phyloP scores from a whole-genome alignment of 2,113 vertebrate genomes.

The Tyto alba region DNA sequence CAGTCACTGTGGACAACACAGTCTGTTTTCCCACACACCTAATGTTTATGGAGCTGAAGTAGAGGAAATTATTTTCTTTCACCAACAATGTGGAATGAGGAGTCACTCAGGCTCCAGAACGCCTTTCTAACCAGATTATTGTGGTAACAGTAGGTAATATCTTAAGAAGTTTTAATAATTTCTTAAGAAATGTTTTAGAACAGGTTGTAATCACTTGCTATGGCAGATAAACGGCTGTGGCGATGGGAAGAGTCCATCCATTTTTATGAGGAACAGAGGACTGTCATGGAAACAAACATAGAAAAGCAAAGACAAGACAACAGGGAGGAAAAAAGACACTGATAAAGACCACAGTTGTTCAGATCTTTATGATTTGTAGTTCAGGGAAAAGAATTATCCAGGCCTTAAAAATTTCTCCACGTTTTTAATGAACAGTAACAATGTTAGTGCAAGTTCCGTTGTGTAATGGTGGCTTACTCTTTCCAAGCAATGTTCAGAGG shows the following conservation, averaged over 20 bases:
- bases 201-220: neutral
- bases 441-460: neutral
- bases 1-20: neutral
- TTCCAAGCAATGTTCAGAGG: neutral
- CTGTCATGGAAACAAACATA: neutral
- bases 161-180: too few species aligned
- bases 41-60: neutral
- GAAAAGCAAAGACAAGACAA: neutral
- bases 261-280: neutral
- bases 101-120: neutral
- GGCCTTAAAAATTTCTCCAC: neutral
- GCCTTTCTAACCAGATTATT: neutral
- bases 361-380: neutral
- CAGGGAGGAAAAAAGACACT: accelerated
- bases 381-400: neutral
- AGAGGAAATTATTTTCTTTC: neutral
- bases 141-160: neutral
- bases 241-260: neutral
- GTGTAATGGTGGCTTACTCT: neutral
- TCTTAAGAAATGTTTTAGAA: neutral
- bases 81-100: neutral
- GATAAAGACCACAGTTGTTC: neutral
- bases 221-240: neutral
- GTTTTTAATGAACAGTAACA: neutral
- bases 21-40: neutral